Evolutionary conservation across 2,888 invertebrate species (phyloP).

Genomic region (Hecatera dysodea): DNA sequence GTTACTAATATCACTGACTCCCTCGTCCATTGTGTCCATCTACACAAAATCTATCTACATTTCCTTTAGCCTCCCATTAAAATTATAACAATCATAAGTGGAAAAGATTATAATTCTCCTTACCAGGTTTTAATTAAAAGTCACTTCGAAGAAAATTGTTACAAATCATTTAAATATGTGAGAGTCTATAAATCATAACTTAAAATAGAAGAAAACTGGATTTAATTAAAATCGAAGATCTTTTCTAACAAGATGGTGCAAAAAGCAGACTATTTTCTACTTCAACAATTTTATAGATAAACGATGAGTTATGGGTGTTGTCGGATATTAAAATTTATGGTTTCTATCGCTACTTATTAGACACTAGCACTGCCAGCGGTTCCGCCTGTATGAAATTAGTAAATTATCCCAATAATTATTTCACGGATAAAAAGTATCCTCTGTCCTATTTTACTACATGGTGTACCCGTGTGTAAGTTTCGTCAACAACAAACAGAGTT

Average conservation of each 20-base stretch:
- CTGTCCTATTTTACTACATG: no score
- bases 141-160: slow-evolving; percentile 2
- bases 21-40: no score
- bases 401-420: no score
- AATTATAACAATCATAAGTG: background rate
- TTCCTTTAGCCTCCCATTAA: background rate
- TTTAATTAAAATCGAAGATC: slow-evolving; percentile 35
- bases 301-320: slow-evolving; percentile 24
- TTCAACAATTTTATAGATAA: slow-evolving; percentile 26
- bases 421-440: no score
- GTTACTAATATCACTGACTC: no score
- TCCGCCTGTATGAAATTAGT: background rate
- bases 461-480: no score
- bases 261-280: slow-evolving; percentile 15
- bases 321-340: slow-evolving; percentile 17
- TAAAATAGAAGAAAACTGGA: slow-evolving; percentile 21
- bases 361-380: background rate
- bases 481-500: no score
- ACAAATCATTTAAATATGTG: slow-evolving; percentile 7
- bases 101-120: background rate
- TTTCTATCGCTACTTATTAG: background rate
- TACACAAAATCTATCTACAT: no score
- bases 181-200: slow-evolving; percentile 29
- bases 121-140: slow-evolving; percentile 20
- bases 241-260: slow-evolving; percentile 20